These are phyloP conservation scores for Bombus turneri DNA, from an alignment of 1,140 invertebrate species.

Conservation along the genomic window DNA sequence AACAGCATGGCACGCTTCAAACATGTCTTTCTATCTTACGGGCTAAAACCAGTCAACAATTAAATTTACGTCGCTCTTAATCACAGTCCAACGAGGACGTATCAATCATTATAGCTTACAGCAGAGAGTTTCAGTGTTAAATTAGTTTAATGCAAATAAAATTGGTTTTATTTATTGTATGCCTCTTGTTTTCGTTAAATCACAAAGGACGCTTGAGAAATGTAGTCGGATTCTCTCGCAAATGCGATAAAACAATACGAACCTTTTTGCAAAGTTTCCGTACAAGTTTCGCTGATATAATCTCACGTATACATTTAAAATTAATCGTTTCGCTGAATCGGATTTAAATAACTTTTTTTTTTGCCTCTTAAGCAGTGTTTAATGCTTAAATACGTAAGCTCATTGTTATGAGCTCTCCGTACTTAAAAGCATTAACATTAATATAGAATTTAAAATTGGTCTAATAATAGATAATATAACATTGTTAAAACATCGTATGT, in stretches of 20 bases:
- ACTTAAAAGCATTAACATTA: background rate
- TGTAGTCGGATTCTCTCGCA: background rate
- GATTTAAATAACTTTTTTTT: background rate
- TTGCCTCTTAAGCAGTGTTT: background rate
- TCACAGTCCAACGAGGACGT: background rate
- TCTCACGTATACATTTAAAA: background rate
- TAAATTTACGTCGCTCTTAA: background rate
- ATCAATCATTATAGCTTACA: background rate
- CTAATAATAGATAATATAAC: background rate
- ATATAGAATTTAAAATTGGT: background rate
- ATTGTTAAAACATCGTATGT: background rate
- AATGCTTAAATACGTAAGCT: background rate
- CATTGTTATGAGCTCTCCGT: background rate
- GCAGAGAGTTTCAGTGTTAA: background rate
- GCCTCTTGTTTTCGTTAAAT: background rate
- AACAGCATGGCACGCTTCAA: background rate
- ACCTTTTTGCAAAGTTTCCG: no score
- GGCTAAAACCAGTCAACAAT: background rate
- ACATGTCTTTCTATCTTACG: background rate
- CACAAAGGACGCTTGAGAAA: background rate
- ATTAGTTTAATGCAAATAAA: background rate
- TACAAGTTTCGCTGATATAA: background rate
- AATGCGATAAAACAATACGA: background rate
- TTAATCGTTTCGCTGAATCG: background rate
- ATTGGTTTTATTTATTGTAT: background rate